A percentile compares a stretch with the other conserved stretches of the same genome.
phyloP scores from a whole-genome alignment of 2,113 vertebrate genomes.

The Cryptotis parvus region DNA sequence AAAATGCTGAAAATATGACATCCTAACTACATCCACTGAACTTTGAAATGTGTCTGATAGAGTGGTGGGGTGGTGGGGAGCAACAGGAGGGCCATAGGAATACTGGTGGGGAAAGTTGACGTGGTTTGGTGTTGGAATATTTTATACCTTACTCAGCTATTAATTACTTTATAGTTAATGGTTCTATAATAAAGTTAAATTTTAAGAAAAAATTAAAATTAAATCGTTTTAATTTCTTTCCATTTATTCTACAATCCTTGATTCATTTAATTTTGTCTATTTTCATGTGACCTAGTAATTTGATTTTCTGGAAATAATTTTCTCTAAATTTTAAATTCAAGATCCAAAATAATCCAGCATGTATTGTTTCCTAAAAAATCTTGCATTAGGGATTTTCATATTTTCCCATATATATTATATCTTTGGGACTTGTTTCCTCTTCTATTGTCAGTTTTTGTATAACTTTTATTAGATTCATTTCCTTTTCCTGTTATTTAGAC shows the following conservation, averaged over 20 bases:
- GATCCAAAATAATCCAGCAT: background rate
- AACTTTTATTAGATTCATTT: no score
- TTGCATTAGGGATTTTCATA: background rate
- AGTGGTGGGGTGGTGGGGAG: no score
- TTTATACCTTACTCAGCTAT: no score
- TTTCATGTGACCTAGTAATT: background rate
- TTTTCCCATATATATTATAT: background rate
- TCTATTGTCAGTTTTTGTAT: background rate
- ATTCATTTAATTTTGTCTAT: background rate
- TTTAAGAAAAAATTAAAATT: no score
- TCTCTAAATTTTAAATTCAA: background rate
- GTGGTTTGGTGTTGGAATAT: no score
- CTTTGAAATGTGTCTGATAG: no score
- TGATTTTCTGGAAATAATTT: background rate
- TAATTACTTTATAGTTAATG: background rate
- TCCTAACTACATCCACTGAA: no score
- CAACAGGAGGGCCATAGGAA: no score
- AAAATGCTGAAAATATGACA: no score
- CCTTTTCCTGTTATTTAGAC: no score
- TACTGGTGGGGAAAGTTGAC: no score
- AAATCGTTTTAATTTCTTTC: background rate
- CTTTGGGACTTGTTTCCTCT: background rate
- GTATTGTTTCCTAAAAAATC: background rate
- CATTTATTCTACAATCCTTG: conserved; percentile 1
- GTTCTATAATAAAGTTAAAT: no score